These are phyloP conservation scores for Typhlichthys eigenmanni DNA, from an alignment of 2,797 vertebrate genomes.

Conservation along the genomic window DNA sequence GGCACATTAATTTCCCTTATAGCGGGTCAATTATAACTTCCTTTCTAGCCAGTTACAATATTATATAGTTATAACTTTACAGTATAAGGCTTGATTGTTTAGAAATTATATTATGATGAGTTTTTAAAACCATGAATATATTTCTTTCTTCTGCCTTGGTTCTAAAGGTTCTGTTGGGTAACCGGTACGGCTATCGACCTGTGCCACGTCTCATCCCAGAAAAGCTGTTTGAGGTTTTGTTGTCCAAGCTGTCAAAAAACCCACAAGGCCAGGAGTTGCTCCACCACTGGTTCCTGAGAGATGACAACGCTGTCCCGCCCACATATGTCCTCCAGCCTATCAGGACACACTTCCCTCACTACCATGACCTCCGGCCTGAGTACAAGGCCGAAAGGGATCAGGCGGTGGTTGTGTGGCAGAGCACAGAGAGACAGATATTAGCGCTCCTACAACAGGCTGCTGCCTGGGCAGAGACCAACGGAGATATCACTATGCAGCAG, in stretches of 20 bases:
- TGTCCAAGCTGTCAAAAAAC: constrained; percentile 68
- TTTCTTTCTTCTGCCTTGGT: constrained; percentile 4
- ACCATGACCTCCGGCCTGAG: constrained; percentile 61
- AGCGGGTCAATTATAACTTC: too few relatives aligned
- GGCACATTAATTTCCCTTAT: too few relatives aligned
- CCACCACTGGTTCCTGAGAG: constrained; percentile 72
- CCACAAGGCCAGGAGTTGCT: constrained; percentile 67
- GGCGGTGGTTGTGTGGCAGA: constrained; percentile 46
- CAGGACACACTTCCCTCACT: constrained; percentile 68
- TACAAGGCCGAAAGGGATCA: constrained; percentile 39
- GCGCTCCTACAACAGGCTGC: constrained; percentile 69
- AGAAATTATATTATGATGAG: neutral
- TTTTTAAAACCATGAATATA: neutral
- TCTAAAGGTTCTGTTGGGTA: constrained; percentile 79
- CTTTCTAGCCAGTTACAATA: too few relatives aligned
- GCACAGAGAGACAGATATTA: constrained; percentile 67
- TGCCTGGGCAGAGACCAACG: constrained; percentile 61
- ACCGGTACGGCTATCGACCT: constrained; percentile 75
- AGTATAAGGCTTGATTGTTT: too few relatives aligned
- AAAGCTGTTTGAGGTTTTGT: constrained; percentile 76
- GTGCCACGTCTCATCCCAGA: constrained; percentile 72
- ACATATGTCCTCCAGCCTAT: constrained; percentile 80
- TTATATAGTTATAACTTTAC: too few relatives aligned
- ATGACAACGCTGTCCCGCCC: constrained; percentile 77
- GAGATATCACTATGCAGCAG: constrained; percentile 72